Evolutionary conservation across 2,113 vertebrate species (phyloP), one percentile per base, ranked within the genome.

Genomic region (Xenotilapia flavipinnis): DNA sequence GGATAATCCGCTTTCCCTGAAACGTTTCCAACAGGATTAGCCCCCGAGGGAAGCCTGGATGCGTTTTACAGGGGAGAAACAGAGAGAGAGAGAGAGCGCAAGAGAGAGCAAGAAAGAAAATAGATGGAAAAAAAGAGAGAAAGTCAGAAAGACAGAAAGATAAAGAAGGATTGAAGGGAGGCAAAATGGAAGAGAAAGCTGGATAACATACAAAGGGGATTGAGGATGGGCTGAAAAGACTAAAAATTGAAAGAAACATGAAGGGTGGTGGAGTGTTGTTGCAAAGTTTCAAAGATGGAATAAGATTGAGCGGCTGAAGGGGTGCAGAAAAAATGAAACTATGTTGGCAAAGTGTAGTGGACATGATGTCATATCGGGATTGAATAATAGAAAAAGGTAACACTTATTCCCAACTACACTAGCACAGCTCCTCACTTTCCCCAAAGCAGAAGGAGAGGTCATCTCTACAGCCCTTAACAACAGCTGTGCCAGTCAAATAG

Each of bases 11-110:
- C 95, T 95, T 96, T 94, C 93, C 94, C 91, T 91, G 94, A 94
- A 96, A 96, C 86, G 89, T 94, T 95, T 95, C 94, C 93, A 95
- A 95, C 91, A 92, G 96, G 95, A 96, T 96, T 96, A 95, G 95
- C 53, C 90, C 94, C 91, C 80, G 60, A 94, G 94, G 92, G 90
- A 92, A 93, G 90, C 90, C 87, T 92, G 91, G 90, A 90, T 94
- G 90, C 82, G 49, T 94, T 92, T 90, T 91, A 88, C 85, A 86
- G 89, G 81, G 21, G 83, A 84, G 83, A 68, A 54, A 84, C 38
- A 54, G 58, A 82, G 65, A 36, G 80, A 54, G 49, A 23, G 53
- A 58, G 56, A 38, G 33, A 1, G 40, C 4, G 15, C 68, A 28
- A 33, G 38, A 23, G 47, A 33, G 33, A 45, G 19, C 56, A 26